Conservation (phyloP, 2,797 vertebrate genomes). For the Emys orbicularis region DNA sequence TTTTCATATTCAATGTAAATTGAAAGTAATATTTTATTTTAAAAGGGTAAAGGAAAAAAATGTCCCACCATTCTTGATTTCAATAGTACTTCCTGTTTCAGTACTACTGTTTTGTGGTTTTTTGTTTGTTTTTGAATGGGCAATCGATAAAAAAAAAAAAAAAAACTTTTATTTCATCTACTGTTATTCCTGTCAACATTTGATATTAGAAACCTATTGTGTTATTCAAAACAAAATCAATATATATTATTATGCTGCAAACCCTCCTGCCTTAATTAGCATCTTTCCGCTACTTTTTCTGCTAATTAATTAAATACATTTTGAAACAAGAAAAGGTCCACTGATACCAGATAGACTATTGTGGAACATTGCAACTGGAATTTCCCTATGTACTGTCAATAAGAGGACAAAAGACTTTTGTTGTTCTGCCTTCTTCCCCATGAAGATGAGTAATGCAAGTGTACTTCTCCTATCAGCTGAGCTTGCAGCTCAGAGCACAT, state of each 20-base stretch:
- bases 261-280: background rate
- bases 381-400: background rate
- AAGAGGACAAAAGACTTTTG: background rate
- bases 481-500: background rate
- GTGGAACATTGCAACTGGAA: background rate
- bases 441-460: background rate
- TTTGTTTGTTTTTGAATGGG: background rate
- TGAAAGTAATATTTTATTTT: background rate
- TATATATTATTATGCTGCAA: background rate
- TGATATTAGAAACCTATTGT: background rate
- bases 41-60: background rate
- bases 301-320: constrained; percentile 12
- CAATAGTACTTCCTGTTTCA: background rate
- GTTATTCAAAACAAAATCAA: constrained; percentile 27
- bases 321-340: background rate
- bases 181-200: background rate
- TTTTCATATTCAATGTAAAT: background rate
- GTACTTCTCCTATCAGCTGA: background rate
- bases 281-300: background rate
- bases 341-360: background rate
- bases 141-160: constrained; percentile 12
- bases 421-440: background rate
- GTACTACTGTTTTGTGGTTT: background rate
- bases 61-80: background rate
- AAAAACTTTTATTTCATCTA: background rate